Evolutionary conservation across 2,113 vertebrate species (phyloP).

Genomic region (Carassius gibelio): DNA sequence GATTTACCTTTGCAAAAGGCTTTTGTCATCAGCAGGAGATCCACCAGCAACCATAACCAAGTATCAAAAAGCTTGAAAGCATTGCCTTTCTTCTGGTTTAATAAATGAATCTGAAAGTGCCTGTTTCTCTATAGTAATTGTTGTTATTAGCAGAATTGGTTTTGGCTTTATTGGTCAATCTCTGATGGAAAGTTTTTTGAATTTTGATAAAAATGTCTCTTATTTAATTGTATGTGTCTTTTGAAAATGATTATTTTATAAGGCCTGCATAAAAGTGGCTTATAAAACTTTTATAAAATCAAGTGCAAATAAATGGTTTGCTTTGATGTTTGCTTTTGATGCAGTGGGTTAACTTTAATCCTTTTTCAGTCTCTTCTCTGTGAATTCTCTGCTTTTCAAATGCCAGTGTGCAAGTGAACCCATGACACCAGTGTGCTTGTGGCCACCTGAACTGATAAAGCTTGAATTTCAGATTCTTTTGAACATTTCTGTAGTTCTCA

Average conservation of each 20-base stretch:
- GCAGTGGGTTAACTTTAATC: slow-evolving; percentile 36
- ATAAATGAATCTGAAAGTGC: neutral
- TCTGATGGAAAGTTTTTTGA: neutral
- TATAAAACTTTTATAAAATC: neutral
- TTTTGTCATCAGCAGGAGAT: neutral
- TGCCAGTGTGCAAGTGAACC: slow-evolving; percentile 51
- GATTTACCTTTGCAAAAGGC: neutral
- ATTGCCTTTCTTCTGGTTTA: neutral
- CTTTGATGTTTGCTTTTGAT: slow-evolving; percentile 24
- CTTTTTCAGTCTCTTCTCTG: slow-evolving; percentile 26
- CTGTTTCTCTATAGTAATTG: neutral
- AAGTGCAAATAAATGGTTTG: neutral
- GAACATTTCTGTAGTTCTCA: neutral
- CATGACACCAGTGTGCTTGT: slow-evolving; percentile 15
- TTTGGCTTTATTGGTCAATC: neutral
- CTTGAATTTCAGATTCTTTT: slow-evolving; percentile 1
- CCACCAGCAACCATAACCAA: neutral
- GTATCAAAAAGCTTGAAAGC: neutral
- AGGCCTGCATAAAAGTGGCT: neutral
- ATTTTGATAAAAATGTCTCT: neutral
- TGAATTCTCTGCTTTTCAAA: slow-evolving; percentile 46
- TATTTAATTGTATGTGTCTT: neutral
- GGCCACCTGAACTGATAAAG: slow-evolving; percentile 30
- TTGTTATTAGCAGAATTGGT: neutral
- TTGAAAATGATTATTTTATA: neutral